Evolutionary conservation across 2,797 vertebrate genomes (phyloP).

Genomic region (Danio albolineatus): DNA sequence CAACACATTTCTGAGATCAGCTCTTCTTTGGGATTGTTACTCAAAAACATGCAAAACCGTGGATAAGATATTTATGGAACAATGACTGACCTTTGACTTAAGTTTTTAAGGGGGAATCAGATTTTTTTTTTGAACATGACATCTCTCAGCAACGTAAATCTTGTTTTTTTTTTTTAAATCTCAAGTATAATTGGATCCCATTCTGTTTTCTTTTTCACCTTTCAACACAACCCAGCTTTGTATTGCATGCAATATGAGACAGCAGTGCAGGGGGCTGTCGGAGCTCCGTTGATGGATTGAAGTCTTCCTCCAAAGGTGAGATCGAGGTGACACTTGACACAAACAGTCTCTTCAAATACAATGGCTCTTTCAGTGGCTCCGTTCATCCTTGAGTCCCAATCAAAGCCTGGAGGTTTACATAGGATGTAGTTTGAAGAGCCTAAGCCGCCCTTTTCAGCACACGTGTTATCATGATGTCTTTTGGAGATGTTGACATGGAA

Average conservation of each 20-base stretch:
- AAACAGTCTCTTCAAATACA: constrained; percentile 60
- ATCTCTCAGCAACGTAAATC: constrained; percentile 10
- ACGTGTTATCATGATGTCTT: constrained; percentile 54
- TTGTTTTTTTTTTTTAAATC: constrained; percentile 29
- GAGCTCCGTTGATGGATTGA: constrained; percentile 52
- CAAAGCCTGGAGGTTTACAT: constrained; percentile 50
- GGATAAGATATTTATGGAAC: constrained; percentile 9
- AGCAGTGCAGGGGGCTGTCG: constrained; percentile 36
- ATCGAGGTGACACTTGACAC: constrained; percentile 46
- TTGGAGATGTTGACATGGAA: constrained; percentile 44
- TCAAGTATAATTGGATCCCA: constrained; percentile 41
- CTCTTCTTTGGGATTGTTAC: constrained; percentile 32
- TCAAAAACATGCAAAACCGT: constrained; percentile 32
- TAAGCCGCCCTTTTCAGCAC: constrained; percentile 53
- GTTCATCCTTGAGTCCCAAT: constrained; percentile 39
- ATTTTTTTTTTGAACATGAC: constrained; percentile 6
- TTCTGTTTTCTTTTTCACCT: constrained; percentile 44
- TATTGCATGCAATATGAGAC: constrained; percentile 41
- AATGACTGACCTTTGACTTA: constrained; percentile 22
- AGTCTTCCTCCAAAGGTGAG: constrained; percentile 24
- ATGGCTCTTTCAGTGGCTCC: constrained; percentile 60
- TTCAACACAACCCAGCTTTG: constrained; percentile 54
- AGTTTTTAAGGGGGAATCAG: constrained; percentile 13
- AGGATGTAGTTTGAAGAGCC: constrained; percentile 62
- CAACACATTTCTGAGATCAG: constrained; percentile 34